These are phyloP conservation scores for Manis pentadactyla DNA, from an alignment of 2,797 vertebrate genomes.

Conservation along the genomic window DNA sequence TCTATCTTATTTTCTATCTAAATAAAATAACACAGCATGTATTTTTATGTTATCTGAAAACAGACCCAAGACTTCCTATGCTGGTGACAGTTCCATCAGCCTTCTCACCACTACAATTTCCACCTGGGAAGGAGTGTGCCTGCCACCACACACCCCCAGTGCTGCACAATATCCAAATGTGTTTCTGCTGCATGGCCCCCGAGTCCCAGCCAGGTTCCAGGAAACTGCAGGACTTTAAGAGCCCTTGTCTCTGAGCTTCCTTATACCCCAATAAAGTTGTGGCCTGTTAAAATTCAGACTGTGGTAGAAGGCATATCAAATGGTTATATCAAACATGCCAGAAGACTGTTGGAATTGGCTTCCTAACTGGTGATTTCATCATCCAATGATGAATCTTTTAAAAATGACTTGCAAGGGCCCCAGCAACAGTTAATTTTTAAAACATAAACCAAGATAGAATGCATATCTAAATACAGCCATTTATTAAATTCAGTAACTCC, in stretches of 20 bases:
- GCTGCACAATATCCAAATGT: background rate
- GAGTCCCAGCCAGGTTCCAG: background rate
- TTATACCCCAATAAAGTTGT: background rate
- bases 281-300: background rate
- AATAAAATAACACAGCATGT: background rate
- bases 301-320: background rate
- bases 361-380: conserved; percentile 33
- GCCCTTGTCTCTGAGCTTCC: background rate
- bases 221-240: background rate
- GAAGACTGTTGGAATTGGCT: background rate
- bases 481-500: conserved; percentile 39
- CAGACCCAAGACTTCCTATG: background rate
- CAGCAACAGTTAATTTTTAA: conserved; percentile 22
- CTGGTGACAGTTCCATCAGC: background rate
- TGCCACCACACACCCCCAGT: fast-evolving
- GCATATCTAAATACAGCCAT: background rate
- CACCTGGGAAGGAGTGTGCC: background rate
- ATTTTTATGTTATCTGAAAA: background rate
- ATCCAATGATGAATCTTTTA: conserved; percentile 1
- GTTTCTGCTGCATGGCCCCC: background rate
- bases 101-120: background rate
- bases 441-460: background rate
- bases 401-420: background rate
- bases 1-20: background rate
- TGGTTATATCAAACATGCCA: background rate